Percentiles rank a stretch among this genome's conserved stretches.
phyloP scores from a whole-genome alignment of 2,797 vertebrate genomes.

The Botia kubotai region DNA sequence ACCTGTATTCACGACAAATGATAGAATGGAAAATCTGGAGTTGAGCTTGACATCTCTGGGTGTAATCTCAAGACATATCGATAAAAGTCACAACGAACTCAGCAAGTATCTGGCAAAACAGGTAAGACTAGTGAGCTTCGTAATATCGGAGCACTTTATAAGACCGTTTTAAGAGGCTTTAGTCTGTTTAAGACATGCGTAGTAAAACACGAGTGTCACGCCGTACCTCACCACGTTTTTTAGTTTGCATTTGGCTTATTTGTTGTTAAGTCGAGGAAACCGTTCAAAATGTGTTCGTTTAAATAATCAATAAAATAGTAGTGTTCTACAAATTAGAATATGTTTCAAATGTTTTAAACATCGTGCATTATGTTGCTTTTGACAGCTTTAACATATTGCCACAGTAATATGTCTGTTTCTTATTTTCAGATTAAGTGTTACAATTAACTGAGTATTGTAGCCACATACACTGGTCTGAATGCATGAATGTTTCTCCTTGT shows the following conservation, averaged over 20 bases:
- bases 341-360: neutral
- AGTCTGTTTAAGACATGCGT: neutral
- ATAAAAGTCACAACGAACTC: conserved; percentile 85
- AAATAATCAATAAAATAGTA: neutral
- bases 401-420: neutral
- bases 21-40: conserved; percentile 84
- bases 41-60: conserved; percentile 81
- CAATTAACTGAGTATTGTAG: neutral
- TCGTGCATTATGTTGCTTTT: neutral
- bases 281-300: neutral
- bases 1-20: conserved; percentile 54
- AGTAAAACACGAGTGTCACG: conserved; percentile 7
- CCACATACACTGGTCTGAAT: neutral
- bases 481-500: conserved; percentile 33
- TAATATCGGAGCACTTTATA: neutral
- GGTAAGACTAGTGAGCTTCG: conserved; percentile 72
- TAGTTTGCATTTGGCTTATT: neutral
- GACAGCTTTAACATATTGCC: neutral
- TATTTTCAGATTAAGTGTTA: neutral
- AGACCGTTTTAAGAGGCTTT: neutral
- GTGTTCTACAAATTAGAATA: neutral
- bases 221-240: neutral
- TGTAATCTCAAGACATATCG: conserved; percentile 83
- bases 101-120: conserved; percentile 85
- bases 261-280: neutral